Conservation (phyloP, 2,797 vertebrate species). For the Fundulus diaphanus region DNA sequence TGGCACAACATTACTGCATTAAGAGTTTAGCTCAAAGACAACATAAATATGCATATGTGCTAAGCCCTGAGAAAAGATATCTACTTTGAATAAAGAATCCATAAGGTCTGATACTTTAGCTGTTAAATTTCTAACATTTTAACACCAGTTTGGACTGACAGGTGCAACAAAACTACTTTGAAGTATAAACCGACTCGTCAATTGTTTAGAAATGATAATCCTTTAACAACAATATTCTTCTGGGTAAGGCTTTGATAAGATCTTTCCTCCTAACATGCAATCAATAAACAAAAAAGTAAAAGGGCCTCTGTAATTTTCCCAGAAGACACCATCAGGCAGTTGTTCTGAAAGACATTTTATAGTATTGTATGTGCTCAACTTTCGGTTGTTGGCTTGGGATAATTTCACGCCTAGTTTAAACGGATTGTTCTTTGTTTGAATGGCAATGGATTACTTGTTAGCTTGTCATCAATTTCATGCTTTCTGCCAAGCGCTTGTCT, state of each 20-base stretch:
- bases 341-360: conserved; percentile 20
- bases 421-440: conserved; percentile 18
- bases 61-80: conserved; percentile 3
- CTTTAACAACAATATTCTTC: conserved; percentile 28
- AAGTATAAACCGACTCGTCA: neutral
- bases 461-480: conserved; percentile 66
- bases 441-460: conserved; percentile 50
- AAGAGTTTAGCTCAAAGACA: conserved; percentile 20
- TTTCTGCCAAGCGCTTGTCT: conserved; percentile 54
- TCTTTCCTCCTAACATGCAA: conserved; percentile 13
- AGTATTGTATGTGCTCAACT: conserved; percentile 7
- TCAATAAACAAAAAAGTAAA: conserved; percentile 11
- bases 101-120: neutral
- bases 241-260: conserved; percentile 18
- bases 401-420: conserved; percentile 38
- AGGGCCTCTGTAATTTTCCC: neutral
- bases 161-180: neutral
- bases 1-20: conserved; percentile 25
- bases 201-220: neutral
- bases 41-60: neutral
- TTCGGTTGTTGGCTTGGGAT: conserved; percentile 22
- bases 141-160: neutral
- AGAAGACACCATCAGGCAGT: conserved; percentile 13
- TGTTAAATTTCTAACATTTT: neutral
- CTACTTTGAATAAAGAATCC: neutral